Conservation (phyloP, 2,797 vertebrate species). For the Oceanodroma leucorhoa region DNA sequence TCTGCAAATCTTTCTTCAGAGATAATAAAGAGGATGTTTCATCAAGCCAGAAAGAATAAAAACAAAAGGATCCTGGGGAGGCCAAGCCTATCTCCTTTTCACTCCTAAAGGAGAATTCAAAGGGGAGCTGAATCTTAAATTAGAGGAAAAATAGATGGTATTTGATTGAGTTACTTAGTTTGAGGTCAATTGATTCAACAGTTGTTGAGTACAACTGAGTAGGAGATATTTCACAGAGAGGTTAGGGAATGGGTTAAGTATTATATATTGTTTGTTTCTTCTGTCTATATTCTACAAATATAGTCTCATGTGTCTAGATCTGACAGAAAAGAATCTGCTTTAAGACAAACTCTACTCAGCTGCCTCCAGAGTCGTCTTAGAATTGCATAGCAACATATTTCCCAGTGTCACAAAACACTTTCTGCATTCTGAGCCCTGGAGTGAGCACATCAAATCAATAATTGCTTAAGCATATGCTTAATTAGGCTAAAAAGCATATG, state of each 20-base stretch:
- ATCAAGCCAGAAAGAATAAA: not conserved
- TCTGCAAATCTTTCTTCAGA: not conserved
- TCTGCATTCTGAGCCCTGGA: not conserved
- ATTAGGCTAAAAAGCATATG: conserved; percentile 24
- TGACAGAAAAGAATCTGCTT: not conserved
- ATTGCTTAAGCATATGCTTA: conserved; percentile 51
- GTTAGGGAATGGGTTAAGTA: not conserved
- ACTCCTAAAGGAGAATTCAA: not conserved
- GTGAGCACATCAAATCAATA: conserved; percentile 51
- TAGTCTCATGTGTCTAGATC: not conserved
- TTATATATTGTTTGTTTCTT: not conserved
- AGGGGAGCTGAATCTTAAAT: not conserved
- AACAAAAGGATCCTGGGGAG: not conserved
- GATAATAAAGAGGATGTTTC: not conserved
- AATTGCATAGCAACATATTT: conserved; percentile 7
- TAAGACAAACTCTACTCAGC: not conserved
- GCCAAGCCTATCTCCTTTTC: not conserved
- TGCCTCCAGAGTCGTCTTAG: not conserved
- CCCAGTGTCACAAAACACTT: not conserved
- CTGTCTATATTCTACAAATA: not conserved
- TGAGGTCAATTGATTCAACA: not conserved
- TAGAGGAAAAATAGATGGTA: not conserved
- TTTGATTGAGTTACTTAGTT: not conserved
- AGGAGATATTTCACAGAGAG: not conserved
- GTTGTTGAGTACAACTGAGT: not conserved